A percentile compares a stretch with the other conserved stretches of the same genome.
These are phyloP conservation scores for Eupeodes latifasciatus DNA, from an alignment of 2,888 invertebrate genomes.

Conservation along the genomic window DNA sequence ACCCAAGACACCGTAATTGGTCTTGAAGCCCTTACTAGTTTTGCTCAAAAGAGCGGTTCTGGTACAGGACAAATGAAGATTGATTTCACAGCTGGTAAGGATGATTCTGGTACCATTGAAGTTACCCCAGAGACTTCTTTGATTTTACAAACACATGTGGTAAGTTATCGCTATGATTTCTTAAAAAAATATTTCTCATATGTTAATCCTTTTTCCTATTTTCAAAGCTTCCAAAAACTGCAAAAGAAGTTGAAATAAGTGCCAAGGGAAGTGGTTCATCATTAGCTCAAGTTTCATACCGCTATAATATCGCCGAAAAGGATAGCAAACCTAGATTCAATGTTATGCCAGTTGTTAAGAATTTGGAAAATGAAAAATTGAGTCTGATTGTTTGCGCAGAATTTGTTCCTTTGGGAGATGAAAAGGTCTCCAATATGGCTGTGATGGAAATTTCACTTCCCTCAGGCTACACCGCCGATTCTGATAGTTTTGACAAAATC, in stretches of 20 bases:
- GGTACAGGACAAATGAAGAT: conserved; percentile 80
- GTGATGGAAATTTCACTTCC: conserved; percentile 95
- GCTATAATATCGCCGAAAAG: conserved; percentile 93
- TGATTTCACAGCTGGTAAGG: conserved; percentile 78
- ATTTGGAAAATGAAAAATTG: conserved; percentile 91
- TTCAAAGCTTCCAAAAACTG: conserved; percentile 80
- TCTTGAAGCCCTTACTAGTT: conserved; percentile 88
- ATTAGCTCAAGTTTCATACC: conserved; percentile 91
- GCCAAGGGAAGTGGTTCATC: conserved; percentile 93
- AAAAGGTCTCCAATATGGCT: conserved; percentile 92
- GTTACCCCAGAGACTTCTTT: conserved; percentile 91
- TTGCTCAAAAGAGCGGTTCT: conserved; percentile 86
- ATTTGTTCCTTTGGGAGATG: conserved; percentile 83
- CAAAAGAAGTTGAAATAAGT: conserved; percentile 88
- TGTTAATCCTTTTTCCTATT: not conserved
- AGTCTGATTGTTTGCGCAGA: conserved; percentile 93
- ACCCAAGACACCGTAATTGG: conserved; percentile 93
- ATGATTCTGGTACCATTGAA: conserved; percentile 78
- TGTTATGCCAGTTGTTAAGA: conserved; percentile 93
- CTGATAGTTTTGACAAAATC: conserved; percentile 88
- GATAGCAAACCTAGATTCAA: conserved; percentile 94
- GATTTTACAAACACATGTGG: conserved; percentile 92
- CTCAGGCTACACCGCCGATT: conserved; percentile 94
- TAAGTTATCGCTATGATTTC: conserved; percentile 81
- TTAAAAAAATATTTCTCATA: not conserved